These are phyloP conservation scores for Dysmachus trigonus DNA, from an alignment of 2,888 invertebrate genomes.

Conservation along the genomic window DNA sequence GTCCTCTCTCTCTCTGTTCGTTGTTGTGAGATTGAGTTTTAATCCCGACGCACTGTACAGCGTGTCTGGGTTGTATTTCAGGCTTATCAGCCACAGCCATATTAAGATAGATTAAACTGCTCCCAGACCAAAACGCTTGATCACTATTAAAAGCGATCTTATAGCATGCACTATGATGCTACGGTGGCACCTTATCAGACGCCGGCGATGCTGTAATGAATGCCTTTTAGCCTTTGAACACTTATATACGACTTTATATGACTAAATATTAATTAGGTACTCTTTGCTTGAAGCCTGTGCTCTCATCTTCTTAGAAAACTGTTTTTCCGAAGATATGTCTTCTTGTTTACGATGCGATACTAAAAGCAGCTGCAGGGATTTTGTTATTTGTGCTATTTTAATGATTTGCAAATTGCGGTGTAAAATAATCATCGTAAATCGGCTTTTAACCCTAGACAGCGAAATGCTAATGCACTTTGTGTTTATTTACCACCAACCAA, in stretches of 20 bases:
- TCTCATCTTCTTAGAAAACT: not conserved
- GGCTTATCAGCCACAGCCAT: not conserved
- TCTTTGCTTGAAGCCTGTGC: not conserved
- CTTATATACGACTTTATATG: not conserved
- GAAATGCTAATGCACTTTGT: not conserved
- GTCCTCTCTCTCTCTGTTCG: not conserved
- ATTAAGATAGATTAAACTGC: constrained; percentile 3
- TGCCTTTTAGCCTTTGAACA: not conserved
- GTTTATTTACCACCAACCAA: not conserved
- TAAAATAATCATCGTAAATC: not conserved
- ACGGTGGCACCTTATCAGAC: not conserved
- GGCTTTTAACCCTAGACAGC: not conserved
- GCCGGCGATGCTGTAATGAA: not conserved
- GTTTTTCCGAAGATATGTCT: not conserved
- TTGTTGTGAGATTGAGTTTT: constrained; percentile 15
- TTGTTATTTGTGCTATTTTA: not conserved
- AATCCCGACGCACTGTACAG: no score
- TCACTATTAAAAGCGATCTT: not conserved
- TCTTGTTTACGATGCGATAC: not conserved
- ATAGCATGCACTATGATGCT: not conserved
- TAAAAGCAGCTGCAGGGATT: not conserved
- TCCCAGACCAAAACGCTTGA: not conserved
- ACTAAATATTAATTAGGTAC: constrained; percentile 14
- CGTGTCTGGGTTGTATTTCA: not conserved
- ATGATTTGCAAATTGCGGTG: not conserved